A percentile compares a stretch with the other conserved stretches of the same genome.
Evolutionary conservation across 1,140 invertebrate genomes (phyloP).

Genomic region (Aphelenchoides fujianensis): DNA sequence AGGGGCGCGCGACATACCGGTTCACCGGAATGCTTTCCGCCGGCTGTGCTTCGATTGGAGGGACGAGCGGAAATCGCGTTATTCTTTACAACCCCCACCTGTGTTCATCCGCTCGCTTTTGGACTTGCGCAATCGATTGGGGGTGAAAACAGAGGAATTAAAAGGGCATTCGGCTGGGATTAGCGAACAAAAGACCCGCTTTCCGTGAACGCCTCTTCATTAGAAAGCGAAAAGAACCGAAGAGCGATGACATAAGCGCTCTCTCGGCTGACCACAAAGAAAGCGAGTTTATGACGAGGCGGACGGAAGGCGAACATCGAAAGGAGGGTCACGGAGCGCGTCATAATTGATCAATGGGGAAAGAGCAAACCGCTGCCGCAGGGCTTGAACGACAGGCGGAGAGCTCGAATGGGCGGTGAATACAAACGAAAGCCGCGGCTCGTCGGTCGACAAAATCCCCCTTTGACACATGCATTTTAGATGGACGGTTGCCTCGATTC

Average conservation of each 20-base stretch:
- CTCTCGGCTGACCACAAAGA: no score
- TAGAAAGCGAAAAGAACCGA: not conserved
- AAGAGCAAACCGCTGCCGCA: not conserved
- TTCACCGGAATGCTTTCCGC: not conserved
- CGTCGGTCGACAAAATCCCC: no score
- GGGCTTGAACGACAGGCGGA: not conserved
- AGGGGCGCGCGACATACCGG: not conserved
- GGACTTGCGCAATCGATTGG: not conserved
- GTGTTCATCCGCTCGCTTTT: not conserved
- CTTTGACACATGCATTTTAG: no score
- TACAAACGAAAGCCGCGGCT: no score
- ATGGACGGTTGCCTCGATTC: no score
- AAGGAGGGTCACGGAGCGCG: not conserved
- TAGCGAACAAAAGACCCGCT: no score
- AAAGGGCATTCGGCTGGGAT: no score
- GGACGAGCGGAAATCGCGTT: not conserved
- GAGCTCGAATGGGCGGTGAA: no score
- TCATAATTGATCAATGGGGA: constrained; percentile 2
- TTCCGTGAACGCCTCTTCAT: no score
- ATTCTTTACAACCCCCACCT: not conserved
- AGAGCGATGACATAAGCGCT: not conserved
- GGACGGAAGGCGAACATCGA: not conserved
- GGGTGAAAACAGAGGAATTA: no score
- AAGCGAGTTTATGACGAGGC: not conserved
- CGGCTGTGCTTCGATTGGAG: not conserved